These are phyloP conservation scores for Steinernema khuongi DNA, from an alignment of 1,140 invertebrate species.

Conservation along the genomic window DNA sequence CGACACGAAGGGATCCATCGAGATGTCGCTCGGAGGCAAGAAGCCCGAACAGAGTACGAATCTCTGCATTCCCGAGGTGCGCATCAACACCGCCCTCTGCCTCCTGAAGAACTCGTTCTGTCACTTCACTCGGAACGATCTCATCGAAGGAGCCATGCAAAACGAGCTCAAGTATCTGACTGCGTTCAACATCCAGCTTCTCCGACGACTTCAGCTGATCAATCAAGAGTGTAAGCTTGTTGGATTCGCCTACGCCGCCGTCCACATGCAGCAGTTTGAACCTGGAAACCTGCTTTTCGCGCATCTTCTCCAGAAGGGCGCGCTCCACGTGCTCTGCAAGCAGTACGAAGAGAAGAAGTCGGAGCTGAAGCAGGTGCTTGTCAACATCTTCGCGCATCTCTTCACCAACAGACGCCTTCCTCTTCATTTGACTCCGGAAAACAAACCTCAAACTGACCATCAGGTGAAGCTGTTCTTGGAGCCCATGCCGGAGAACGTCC, in stretches of 20 bases:
- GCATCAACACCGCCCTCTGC: slow-evolving; percentile 47
- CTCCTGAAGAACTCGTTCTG: slow-evolving; percentile 47
- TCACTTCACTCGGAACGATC: slow-evolving; percentile 39
- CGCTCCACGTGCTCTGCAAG: slow-evolving; percentile 45
- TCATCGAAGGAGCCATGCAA: slow-evolving; percentile 28
- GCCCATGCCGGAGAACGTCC: slow-evolving; percentile 31
- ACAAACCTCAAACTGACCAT: slow-evolving; percentile 26
- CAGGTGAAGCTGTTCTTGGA: slow-evolving; percentile 29
- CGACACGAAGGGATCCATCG: slow-evolving; percentile 29
- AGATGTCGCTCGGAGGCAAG: slow-evolving; percentile 17
- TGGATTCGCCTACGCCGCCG: slow-evolving; percentile 51
- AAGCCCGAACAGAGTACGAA: slow-evolving; percentile 25
- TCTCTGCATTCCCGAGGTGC: neutral
- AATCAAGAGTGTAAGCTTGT: slow-evolving; percentile 47
- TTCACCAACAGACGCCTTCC: slow-evolving; percentile 43
- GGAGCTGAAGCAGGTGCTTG: slow-evolving; percentile 34
- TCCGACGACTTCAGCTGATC: slow-evolving; percentile 48
- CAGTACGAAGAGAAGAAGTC: slow-evolving; percentile 15
- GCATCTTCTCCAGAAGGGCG: slow-evolving; percentile 48
- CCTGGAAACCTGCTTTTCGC: slow-evolving; percentile 56
- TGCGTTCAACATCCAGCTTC: slow-evolving; percentile 54
- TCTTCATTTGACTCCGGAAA: slow-evolving; percentile 23
- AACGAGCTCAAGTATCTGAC: slow-evolving; percentile 43
- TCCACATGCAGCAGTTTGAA: slow-evolving; percentile 44
- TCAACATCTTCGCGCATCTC: slow-evolving; percentile 50